These are phyloP conservation scores for Solea senegalensis DNA, from an alignment of 2,113 vertebrate species.

Conservation along the genomic window DNA sequence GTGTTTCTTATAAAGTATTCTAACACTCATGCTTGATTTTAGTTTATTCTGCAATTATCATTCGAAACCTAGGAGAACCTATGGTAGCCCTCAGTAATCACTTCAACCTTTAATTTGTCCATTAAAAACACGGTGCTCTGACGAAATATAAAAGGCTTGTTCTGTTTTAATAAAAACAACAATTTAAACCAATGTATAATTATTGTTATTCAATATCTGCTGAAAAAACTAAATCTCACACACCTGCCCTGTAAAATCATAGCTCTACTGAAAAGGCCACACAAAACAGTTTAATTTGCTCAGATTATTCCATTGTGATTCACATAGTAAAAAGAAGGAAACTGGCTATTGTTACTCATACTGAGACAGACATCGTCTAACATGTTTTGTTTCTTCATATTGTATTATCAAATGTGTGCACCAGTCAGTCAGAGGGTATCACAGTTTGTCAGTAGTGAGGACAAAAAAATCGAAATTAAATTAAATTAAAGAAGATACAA, in stretches of 20 bases:
- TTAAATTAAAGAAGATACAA: neutral
- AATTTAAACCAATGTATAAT: too few relatives aligned
- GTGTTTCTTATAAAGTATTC: slow-evolving; percentile 6
- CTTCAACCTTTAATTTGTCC: too few relatives aligned
- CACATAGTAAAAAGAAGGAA: slow-evolving; percentile 6
- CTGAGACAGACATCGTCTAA: slow-evolving; percentile 16
- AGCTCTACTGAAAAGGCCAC: neutral
- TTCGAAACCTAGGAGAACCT: neutral
- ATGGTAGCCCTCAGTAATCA: too few relatives aligned
- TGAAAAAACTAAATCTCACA: too few relatives aligned
- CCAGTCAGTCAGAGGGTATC: neutral
- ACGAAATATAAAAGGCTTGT: too few relatives aligned
- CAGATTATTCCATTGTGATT: slow-evolving; percentile 12
- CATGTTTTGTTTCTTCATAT: neutral
- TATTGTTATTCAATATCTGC: too few relatives aligned
- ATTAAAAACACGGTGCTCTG: too few relatives aligned
- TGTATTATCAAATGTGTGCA: neutral
- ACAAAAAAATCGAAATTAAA: neutral
- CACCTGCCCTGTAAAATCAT: neutral
- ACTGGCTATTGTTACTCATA: neutral
- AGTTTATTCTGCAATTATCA: neutral
- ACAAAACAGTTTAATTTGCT: neutral
- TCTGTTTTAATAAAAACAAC: too few relatives aligned
- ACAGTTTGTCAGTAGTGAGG: neutral
- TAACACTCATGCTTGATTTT: neutral